Conservation (phyloP, 2,888 invertebrate species). For the Cheilosia soror region DNA sequence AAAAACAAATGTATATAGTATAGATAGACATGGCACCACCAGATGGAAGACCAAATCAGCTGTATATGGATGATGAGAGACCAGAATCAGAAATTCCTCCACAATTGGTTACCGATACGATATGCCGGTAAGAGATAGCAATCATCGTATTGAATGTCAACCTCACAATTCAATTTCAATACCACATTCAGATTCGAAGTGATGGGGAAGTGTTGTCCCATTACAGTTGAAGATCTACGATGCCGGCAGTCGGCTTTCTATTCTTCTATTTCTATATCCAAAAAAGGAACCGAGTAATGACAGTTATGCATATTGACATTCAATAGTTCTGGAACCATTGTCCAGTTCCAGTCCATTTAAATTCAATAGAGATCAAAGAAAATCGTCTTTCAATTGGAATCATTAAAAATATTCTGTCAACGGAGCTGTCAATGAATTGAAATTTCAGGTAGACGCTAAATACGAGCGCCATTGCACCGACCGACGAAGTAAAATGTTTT, state of each 20-base stretch:
- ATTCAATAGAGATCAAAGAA: not conserved
- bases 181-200: constrained; percentile 4
- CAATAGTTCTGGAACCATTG: constrained; percentile 5
- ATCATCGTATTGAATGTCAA: constrained; percentile 52
- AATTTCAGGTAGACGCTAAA: too few relatives aligned
- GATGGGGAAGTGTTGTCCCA: constrained; percentile 8
- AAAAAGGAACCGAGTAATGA: constrained; percentile 32
- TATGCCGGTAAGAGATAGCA: constrained; percentile 42
- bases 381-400: not conserved
- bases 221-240: constrained; percentile 8
- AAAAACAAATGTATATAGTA: constrained; percentile 2
- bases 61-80: constrained; percentile 6
- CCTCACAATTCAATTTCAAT: constrained; percentile 47
- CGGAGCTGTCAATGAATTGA: too few relatives aligned
- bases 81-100: constrained; percentile 44
- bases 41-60: constrained; percentile 11
- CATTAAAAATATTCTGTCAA: too few relatives aligned
- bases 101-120: constrained; percentile 44
- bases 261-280: constrained; percentile 2
- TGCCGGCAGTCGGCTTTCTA: constrained; percentile 18
- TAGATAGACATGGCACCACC: too few relatives aligned
- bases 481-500: too few relatives aligned
- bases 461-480: too few relatives aligned
- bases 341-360: not conserved
- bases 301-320: constrained; percentile 35